phyloP scores from a whole-genome alignment of 1,140 invertebrate genomes.

The Achroia grisella region DNA sequence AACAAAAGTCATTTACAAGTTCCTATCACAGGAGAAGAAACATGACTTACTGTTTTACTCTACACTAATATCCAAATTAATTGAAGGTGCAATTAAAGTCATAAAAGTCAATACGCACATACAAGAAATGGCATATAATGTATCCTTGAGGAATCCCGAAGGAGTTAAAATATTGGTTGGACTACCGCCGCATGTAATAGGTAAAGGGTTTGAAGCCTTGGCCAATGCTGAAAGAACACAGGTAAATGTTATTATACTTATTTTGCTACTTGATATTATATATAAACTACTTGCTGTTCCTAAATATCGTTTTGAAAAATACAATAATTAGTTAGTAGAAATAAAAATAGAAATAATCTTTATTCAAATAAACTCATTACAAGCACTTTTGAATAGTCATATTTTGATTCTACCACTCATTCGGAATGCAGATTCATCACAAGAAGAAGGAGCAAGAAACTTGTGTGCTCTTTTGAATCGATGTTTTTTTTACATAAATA shows the following conservation, averaged over 20 bases:
- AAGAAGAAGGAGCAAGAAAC: too few relatives aligned
- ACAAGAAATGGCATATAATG: slow-evolving; percentile 51
- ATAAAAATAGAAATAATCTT: too few relatives aligned
- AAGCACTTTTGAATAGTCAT: too few relatives aligned
- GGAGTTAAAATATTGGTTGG: slow-evolving; percentile 39
- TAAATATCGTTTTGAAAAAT: too few relatives aligned
- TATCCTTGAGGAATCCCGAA: slow-evolving; percentile 42
- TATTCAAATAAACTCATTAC: too few relatives aligned
- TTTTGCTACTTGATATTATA: too few relatives aligned
- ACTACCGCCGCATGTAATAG: slow-evolving; percentile 36
- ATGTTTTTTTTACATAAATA: too few relatives aligned
- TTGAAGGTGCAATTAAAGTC: slow-evolving; percentile 44
- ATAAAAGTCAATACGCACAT: slow-evolving; percentile 52
- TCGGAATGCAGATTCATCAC: too few relatives aligned
- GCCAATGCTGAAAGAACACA: slow-evolving; percentile 57
- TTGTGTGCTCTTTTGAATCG: too few relatives aligned
- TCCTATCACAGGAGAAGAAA: slow-evolving; percentile 30
- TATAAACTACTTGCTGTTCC: too few relatives aligned
- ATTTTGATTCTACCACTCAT: too few relatives aligned
- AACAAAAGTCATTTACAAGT: slow-evolving; percentile 47
- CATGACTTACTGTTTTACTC: slow-evolving; percentile 54
- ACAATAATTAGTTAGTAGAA: too few relatives aligned
- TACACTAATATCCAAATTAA: slow-evolving; percentile 50
- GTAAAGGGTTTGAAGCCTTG: slow-evolving; percentile 57
- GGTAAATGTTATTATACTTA: slow-evolving; percentile 21